Evolutionary conservation across 1,140 invertebrate species (phyloP), one percentile per base, ranked within the genome.

Genomic region (Paraescarpia echinospica): DNA sequence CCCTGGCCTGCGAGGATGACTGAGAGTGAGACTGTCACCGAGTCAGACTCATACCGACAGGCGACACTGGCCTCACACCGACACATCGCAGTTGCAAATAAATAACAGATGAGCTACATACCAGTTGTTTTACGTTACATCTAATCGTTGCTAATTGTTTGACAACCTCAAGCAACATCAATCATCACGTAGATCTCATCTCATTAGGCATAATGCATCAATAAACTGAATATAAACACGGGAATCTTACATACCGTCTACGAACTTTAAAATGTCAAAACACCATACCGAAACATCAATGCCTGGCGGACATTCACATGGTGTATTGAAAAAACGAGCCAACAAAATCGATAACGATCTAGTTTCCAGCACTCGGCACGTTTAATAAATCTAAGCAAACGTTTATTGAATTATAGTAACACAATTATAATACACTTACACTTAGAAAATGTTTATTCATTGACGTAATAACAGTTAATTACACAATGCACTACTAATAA

Each of bases 261-360:
- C 12, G 59, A 22, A 77, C 59, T 5, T 77, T 77, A 77, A 77
- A 77, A 77, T 77, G 59, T 77, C 59, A 77, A 90, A 34, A 90
- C 34, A 90, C 14, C 90, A 18, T 34, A 35, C 34, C n/a, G n/a
- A 90, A 90, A 90, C 90, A 34, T 90, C 34, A 41, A 90, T 90
- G n/a, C 34, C 90, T 90, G 14, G 90, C 14, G 34, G 35, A 90
- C 90, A 90, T 41, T 35, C 35, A 90, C 18, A 22, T 33, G 8
- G 1, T 90, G 5, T 14, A 12, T 34, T 33, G 90, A 33, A 41
- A 41, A 90, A 90, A 33, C 34, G 35, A 90, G 2, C 34, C 90
- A 90, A 18, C 12, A 35, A 35, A 90, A 90, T 8, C 5, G 5
- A 8, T 33, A 33, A 90, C 34, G 33, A 33, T 8, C 41, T 48